Base-by-base conservation (phyloP, 2,797 vertebrate species). In the Crossoptilon crossoptilon region DNA sequence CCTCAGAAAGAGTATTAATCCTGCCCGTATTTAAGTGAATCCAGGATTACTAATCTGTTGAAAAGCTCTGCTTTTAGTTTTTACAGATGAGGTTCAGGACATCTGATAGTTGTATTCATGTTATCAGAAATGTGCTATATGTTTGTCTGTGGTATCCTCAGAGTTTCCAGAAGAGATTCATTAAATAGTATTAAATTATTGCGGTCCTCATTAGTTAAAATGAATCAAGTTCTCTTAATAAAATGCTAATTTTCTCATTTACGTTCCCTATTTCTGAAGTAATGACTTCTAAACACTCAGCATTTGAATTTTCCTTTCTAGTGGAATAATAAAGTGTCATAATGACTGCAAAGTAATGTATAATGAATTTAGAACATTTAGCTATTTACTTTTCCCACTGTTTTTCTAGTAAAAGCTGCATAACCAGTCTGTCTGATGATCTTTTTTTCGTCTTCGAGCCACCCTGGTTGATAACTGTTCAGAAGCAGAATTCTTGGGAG, bases 191-290 rank as follows among this genome's bases (percentile, higher is more conserved):
- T 58, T 74, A 94, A 92, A 86, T 0, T 0, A n/a, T 11, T 73
- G 31, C 0, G 0, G 70, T 88, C 63, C 81, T 88, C 35, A 58
- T 93, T 95, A 86, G 76, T 93, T 81, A 92, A 76, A 93, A 60
- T 66, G 70, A 95, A 24, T 91, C 79, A 86, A 63, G n/a, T 91
- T 94, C 35, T 87, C 60, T 78, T 93, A 94, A 91, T 88, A 94
- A 90, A 90, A 86, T 74, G 87, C 37, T 84, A 79, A 82, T 93
- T 86, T 87, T 93, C 85, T 90, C 72, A 62, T 94, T 94, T 94
- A 83, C 0, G 0, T 84, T 64, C 48, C 84, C 0, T 64, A n/a
- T 87, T 91, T 93, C 60, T 83, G 37, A 81, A 74, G 48, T 88
- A 67, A 85, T 91, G 69, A 44, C 41, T 91, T 89, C 80, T 83